Base-by-base conservation (phyloP, 2,888 invertebrate species). In the Cabera pusaria region DNA sequence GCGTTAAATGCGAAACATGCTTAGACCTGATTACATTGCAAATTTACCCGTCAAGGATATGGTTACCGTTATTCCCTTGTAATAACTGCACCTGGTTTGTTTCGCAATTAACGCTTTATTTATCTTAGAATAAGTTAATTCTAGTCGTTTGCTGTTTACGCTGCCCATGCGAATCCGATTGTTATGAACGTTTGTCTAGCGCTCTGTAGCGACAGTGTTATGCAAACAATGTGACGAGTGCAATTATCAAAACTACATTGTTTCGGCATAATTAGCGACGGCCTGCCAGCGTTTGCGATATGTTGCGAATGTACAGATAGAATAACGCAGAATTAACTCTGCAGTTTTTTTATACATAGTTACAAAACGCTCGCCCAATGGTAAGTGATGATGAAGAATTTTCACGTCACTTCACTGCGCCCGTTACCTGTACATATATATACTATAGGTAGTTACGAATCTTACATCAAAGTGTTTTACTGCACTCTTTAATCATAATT, bases 221-320 rank as follows among this genome's bases (percentile, higher is more conserved):
- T 31, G 11, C 7, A 29, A 37, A 20, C 29, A 31, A 1, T 21
- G 5, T 6, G 7, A 5, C 44, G 21, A 16, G 25, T 46, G 55
- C 53, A 50, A 29, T 18, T 35, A 18, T 37, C 29, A 24, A 23
- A 24, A 24, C 26, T 20, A 3, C 53, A 39, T 47, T 35, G 25
- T 36, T 31, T 33, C 31, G 14, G n/a, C 18, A 18, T 22, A 9
- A 23, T 22, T 14, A 19, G 22, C 32, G 26, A 9, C 8, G 26
- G 5, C 10, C 25, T 8, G 12, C 5, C 12, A n/a, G n/a, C n/a
- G 17, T 18, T 27, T 32, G 5, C 6, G 8, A 16, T 6, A 14
- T 14, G 14, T 22, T 16, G 8, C 10, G 12, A 31, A n/a, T 11
- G n/a, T 25, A 14, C 12, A 14, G 5, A 2, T n/a, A 11, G 4